Percentiles rank a stretch among this genome's conserved stretches.
phyloP scores from a whole-genome alignment of 2,113 vertebrate species.

The Gavialis gangeticus region DNA sequence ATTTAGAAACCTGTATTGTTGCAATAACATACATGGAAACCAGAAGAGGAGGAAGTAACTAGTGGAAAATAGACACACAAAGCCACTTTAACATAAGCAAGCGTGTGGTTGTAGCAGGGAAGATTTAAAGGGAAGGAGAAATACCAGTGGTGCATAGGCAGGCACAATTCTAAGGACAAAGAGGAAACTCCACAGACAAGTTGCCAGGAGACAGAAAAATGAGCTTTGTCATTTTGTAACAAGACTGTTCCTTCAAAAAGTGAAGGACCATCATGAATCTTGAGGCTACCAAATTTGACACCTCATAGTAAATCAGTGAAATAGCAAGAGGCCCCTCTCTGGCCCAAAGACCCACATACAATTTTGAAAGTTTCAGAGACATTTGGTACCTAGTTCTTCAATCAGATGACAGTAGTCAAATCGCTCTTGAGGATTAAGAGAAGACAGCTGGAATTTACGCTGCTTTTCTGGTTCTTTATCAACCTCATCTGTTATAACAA shows the following conservation, averaged over 20 bases:
- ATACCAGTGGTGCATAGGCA: neutral
- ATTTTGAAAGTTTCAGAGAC: constrained; percentile 35
- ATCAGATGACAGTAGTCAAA: constrained; percentile 96
- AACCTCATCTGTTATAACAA: constrained; percentile 55
- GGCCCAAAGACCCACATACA: neutral
- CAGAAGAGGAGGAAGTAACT: neutral
- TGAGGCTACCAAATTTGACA: neutral
- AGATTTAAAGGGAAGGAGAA: neutral
- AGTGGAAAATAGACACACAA: neutral
- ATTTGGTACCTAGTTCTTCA: constrained; percentile 91
- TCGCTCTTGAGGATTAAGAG: constrained; percentile 95
- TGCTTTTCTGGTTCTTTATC: constrained; percentile 72
- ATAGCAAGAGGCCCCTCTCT: constrained; percentile 34
- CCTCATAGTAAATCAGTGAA: neutral
- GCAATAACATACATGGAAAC: neutral
- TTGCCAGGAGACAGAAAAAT: constrained; percentile 18
- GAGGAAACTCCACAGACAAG: constrained; percentile 2
- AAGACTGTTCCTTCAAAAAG: neutral
- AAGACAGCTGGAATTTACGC: constrained; percentile 93
- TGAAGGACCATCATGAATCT: neutral
- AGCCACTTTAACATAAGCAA: neutral
- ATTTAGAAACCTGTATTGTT: neutral
- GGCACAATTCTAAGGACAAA: constrained; percentile 22
- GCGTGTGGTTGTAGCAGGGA: neutral
- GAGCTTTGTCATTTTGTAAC: constrained; percentile 5